Base-by-base conservation (phyloP, 2,113 vertebrate species). In the Ploceus nigricollis region DNA sequence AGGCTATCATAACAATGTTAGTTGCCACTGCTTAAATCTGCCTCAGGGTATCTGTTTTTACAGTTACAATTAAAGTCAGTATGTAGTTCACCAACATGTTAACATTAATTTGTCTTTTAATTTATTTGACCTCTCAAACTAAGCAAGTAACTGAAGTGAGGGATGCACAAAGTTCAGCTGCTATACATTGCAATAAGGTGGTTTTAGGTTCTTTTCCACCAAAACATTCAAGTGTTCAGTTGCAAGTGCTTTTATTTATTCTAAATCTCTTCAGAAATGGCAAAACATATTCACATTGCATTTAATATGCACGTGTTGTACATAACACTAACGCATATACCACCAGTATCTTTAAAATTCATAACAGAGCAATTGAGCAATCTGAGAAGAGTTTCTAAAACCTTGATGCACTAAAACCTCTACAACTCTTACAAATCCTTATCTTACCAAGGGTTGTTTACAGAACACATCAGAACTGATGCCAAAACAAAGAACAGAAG, bases 121-220 rank as follows among this genome's bases (percentile, higher is more conserved):
- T 98, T 98, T 98, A 98, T 98, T 92, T 98, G 97, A 98, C 98
- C 97, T 96, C 95, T 97, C 97, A 97, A 97, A 97, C 96, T 93
- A 94, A 97, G 94, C 93, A 92, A 97, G 95, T 94, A 96, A 97
- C 95, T 60, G 89, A 96, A 90, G 93, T 96, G 89, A 93, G 64
- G 37, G 88, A 95, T 75, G 31, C 47, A 91, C 93, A 72, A 97
- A 89, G 90, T 90, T 93, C 84, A 82, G 30, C 54, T 20, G 3
- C 30, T 69, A 50, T 3, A 15, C 2, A 2, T 35, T 48, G 54
- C 54, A 90, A 40, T 70, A 97, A 92, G 4, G 0, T 66, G 40
- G 58, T 72, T 90, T 91, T 64, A 87, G 58, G 66, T 93, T 91
- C 69, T 96, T 91, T 78, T 96, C 87, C 89, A 88, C 70, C 82